Base-by-base conservation (phyloP, 1,140 invertebrate genomes). In the Watersipora subatra region DNA sequence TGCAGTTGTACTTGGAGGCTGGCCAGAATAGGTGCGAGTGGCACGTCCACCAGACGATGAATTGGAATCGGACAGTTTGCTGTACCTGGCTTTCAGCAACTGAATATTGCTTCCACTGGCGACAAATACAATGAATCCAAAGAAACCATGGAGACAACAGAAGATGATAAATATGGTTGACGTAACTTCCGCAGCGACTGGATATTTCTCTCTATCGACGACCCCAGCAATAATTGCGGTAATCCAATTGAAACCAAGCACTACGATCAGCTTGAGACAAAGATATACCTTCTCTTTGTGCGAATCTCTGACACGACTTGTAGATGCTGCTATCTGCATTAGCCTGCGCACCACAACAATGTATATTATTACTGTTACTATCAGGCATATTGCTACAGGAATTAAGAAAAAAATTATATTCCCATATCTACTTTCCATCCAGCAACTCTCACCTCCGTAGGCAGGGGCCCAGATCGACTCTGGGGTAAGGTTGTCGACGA, bases 361-460 rank as follows among this genome's bases (percentile, higher is more conserved):
- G 63, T 73, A 80, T 3, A 78, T 69, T 2, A 72, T 20, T 17
- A 71, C 62, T 66, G 80, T 78, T 24, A 73, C 63, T 3, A 70
- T 7, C 27, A 80, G 69, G 2, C 78, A 68, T 1, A 77, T 1
- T 0, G 68, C 71, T 20, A 78, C 61, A 1, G 79, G 79, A 15
- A 68, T 61, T 7, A 68, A 73, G 25, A 81, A 78, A 57, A 75
- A 77, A 3, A 76, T 3, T 1, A 76, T 58, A 19, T 75, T 70
- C 17, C 72, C 70, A 29, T 59, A 17, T 27, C 65, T 66, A 56
- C 68, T 71, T 2, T 69, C 68, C 17, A 80, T 73, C 76, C 85
- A 86, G 69, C 79, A 80, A 66, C 71, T 62, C 24, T 59, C 28
- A 69, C 74, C 12, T 24, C 73, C 73, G 64, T 75, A 75, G 17